phyloP scores from a whole-genome alignment of 2,888 invertebrate genomes.

The Pantelozetes paolii region DNA sequence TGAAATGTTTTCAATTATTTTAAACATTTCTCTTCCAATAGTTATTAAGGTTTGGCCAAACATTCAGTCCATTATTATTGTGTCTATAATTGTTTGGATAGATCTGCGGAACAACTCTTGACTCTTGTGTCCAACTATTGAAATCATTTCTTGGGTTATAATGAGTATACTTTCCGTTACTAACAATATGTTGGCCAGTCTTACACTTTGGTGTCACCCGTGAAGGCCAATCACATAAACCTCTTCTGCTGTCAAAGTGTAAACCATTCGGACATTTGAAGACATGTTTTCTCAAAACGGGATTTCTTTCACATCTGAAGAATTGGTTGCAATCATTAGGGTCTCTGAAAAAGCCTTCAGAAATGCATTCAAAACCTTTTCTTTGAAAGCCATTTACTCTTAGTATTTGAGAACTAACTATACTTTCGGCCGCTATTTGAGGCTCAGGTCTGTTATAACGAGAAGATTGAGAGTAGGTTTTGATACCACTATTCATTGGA shows the following conservation, averaged over 20 bases:
- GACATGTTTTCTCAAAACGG: slow-evolving; percentile 5
- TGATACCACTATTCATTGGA: not conserved
- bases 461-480: not conserved
- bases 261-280: slow-evolving; percentile 65
- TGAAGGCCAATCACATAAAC: slow-evolving; percentile 71
- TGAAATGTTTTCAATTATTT: not conserved
- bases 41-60: not conserved
- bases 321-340: slow-evolving; percentile 47
- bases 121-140: not conserved
- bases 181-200: not conserved
- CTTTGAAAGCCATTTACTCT: not conserved
- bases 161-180: not conserved
- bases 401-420: not conserved
- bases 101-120: not conserved
- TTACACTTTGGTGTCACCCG: slow-evolving; percentile 61
- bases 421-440: not conserved
- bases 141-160: not conserved
- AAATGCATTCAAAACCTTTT: slow-evolving; percentile 41
- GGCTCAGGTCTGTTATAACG: not conserved
- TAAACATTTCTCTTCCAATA: not conserved
- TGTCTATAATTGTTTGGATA: not conserved
- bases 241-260: slow-evolving; percentile 61
- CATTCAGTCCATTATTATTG: not conserved
- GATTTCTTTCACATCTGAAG: slow-evolving; percentile 45
- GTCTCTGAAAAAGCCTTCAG: slow-evolving; percentile 47